Conservation (phyloP, 2,888 invertebrate genomes). For the Himalopsyche japonica region DNA sequence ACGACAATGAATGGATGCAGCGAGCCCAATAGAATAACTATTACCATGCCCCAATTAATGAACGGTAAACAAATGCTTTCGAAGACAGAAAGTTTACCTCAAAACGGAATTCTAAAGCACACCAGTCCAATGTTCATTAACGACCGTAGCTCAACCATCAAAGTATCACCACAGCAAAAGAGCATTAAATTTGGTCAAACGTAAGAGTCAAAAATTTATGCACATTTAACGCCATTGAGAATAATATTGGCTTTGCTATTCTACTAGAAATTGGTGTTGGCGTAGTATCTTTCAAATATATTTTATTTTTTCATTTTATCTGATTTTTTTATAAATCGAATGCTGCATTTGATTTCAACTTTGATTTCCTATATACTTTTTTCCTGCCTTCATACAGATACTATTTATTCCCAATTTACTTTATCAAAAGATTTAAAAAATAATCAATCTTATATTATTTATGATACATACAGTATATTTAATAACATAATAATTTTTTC, state of each 20-base stretch:
- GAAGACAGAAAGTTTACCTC: constrained; percentile 46
- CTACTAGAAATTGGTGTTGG: constrained; percentile 3
- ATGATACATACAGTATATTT: too few relatives aligned
- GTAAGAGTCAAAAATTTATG: constrained; percentile 46
- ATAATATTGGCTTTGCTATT: neutral
- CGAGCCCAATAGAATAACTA: constrained; percentile 14
- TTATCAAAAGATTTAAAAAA: too few relatives aligned
- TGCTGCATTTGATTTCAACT: too few relatives aligned
- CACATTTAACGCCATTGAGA: constrained; percentile 6
- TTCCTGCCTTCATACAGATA: too few relatives aligned
- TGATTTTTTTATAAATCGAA: neutral
- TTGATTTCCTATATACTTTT: too few relatives aligned
- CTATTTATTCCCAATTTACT: too few relatives aligned
- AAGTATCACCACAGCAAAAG: constrained; percentile 48
- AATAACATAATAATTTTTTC: too few relatives aligned
- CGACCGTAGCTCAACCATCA: constrained; percentile 25
- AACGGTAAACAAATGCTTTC: constrained; percentile 42
- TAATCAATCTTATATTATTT: too few relatives aligned
- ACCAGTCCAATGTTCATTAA: constrained; percentile 42
- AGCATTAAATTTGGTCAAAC: constrained; percentile 55
- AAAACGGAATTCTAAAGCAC: constrained; percentile 60
- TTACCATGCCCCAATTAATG: constrained; percentile 33
- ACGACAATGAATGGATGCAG: constrained; percentile 22
- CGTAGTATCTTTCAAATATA: neutral
- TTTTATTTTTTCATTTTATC: neutral